Conservation (phyloP, 2,888 invertebrate genomes). For the Hemaris fuciformis region DNA sequence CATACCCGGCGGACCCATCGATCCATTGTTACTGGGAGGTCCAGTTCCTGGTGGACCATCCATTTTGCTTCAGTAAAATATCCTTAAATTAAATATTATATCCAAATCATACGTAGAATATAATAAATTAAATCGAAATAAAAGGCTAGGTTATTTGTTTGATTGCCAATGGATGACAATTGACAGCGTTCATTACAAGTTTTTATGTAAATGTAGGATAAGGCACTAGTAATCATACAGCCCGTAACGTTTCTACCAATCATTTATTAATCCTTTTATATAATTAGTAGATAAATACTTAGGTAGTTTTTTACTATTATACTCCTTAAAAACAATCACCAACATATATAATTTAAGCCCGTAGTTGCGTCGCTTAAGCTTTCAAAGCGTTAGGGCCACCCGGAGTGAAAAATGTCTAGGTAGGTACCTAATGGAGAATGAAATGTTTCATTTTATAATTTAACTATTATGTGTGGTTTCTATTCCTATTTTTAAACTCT, state of each 20-base stretch:
- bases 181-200: neutral
- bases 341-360: too few species aligned
- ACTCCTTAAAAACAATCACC: too few species aligned
- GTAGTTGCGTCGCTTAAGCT: too few species aligned
- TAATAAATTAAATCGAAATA: neutral
- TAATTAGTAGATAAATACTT: too few species aligned
- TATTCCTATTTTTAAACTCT: too few species aligned
- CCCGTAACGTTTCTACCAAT: neutral
- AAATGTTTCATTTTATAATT: too few species aligned
- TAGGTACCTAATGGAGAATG: too few species aligned
- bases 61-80: slow-evolving; percentile 35
- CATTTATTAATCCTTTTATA: too few species aligned
- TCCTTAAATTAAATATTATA: neutral
- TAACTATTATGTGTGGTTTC: too few species aligned
- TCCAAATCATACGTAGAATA: neutral
- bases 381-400: too few species aligned
- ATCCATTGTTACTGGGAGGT: slow-evolving; percentile 53
- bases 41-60: slow-evolving; percentile 71
- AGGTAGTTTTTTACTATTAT: too few species aligned
- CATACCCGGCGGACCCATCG: slow-evolving; percentile 60
- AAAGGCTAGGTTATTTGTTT: slow-evolving; percentile 1
- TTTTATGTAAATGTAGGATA: neutral
- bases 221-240: neutral
- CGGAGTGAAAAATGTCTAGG: too few species aligned
- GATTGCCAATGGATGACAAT: neutral